phyloP scores from a whole-genome alignment of 2,113 vertebrate species.

The Vombatus ursinus region DNA sequence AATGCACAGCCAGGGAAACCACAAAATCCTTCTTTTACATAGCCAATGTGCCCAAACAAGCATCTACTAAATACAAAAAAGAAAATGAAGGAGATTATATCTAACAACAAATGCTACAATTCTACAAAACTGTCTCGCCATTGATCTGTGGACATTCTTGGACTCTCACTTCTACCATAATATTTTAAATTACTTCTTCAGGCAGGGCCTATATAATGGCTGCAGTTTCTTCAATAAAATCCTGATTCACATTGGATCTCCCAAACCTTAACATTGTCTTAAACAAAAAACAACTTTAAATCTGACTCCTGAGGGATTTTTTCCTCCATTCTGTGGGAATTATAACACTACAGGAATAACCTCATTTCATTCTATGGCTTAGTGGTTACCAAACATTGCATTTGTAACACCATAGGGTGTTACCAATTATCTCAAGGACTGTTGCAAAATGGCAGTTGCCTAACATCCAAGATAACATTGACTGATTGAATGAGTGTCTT shows the following conservation, averaged over 20 bases:
- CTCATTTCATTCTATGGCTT: rapidly evolving
- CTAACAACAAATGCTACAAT: neutral
- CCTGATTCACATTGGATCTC: rapidly evolving
- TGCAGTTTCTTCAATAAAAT: rapidly evolving
- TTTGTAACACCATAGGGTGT: neutral
- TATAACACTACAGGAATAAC: neutral
- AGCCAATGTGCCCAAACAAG: neutral
- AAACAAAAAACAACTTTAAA: neutral
- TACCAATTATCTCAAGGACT: neutral
- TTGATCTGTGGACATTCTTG: neutral
- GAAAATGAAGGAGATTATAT: neutral
- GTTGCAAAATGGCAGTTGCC: neutral
- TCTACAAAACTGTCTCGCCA: neutral
- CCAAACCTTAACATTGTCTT: too few relatives aligned
- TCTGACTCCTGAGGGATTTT: rapidly evolving
- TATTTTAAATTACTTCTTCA: neutral
- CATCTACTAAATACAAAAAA: neutral
- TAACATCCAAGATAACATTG: neutral
- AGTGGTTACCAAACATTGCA: neutral
- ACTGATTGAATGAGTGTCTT: neutral
- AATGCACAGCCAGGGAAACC: too few relatives aligned
- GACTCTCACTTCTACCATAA: rapidly evolving
- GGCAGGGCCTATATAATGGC: neutral
- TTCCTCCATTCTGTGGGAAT: neutral
- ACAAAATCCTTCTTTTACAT: neutral